Percentiles rank a stretch among this genome's conserved stretches.
These are phyloP conservation scores for Parascotia fuliginaria DNA, from an alignment of 2,888 invertebrate species.

Conservation along the genomic window DNA sequence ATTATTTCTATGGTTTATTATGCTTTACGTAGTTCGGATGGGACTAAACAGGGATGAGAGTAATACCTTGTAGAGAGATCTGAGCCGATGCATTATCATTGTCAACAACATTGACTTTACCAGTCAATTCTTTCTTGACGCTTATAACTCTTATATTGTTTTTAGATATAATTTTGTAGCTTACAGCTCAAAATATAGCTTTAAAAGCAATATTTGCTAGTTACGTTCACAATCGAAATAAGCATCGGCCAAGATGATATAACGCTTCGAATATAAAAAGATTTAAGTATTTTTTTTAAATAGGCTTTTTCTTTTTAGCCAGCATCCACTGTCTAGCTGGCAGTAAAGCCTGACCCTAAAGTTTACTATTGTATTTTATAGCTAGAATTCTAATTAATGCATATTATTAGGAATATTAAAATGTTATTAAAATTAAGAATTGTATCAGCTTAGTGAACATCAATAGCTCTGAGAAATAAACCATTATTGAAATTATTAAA, in stretches of 20 bases:
- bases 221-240: constrained; percentile 11
- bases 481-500: constrained; percentile 85
- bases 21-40: constrained; percentile 72
- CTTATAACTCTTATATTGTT: neutral
- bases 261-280: constrained; percentile 38
- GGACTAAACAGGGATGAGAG: constrained; percentile 77
- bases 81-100: constrained; percentile 47
- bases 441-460: constrained; percentile 86
- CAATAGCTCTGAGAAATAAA: constrained; percentile 84
- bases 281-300: constrained; percentile 42
- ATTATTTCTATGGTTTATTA: constrained; percentile 65
- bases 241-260: constrained; percentile 47
- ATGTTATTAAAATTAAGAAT: constrained; percentile 84
- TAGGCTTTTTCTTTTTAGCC: constrained; percentile 56
- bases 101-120: constrained; percentile 21
- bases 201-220: constrained; percentile 13
- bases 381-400: constrained; percentile 85
- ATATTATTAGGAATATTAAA: constrained; percentile 83
- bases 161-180: constrained; percentile 3
- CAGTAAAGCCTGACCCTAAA: constrained; percentile 67
- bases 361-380: constrained; percentile 83
- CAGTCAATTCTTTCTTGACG: constrained; percentile 20
- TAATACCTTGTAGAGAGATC: constrained; percentile 54
- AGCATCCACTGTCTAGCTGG: constrained; percentile 58
- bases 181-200: neutral